These are phyloP conservation scores for Drosophila kurseongensis DNA, from an alignment of 1,140 invertebrate species.

Conservation along the genomic window DNA sequence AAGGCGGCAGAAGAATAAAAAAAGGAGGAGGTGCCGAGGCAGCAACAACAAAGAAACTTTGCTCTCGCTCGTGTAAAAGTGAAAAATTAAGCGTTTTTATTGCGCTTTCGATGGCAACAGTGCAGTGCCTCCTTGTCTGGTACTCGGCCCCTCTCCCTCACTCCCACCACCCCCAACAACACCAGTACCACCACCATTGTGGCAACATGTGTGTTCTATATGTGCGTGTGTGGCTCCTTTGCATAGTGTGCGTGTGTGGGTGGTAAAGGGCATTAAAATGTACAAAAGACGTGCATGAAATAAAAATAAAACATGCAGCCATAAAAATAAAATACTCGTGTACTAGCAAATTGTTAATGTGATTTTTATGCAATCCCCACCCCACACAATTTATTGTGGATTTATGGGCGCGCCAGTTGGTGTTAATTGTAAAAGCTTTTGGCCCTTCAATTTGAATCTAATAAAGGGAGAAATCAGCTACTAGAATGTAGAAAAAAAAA, in stretches of 20 bases:
- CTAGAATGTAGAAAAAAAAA: neutral
- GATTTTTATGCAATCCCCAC: slow-evolving; percentile 77
- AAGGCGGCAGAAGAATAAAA: neutral
- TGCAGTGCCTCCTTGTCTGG: slow-evolving; percentile 39
- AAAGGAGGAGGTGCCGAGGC: neutral
- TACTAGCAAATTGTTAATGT: slow-evolving; percentile 82
- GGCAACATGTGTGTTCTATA: slow-evolving; percentile 73
- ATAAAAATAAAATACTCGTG: slow-evolving; percentile 83
- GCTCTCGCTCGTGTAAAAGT: slow-evolving; percentile 67
- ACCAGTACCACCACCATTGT: slow-evolving; percentile 8
- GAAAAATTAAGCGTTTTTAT: slow-evolving; percentile 83
- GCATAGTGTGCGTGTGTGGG: slow-evolving; percentile 18
- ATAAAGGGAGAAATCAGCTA: slow-evolving; percentile 11
- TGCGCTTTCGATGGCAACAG: slow-evolving; percentile 72
- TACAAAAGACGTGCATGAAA: slow-evolving; percentile 76
- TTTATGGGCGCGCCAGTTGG: slow-evolving; percentile 69
- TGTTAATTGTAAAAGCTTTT: slow-evolving; percentile 68
- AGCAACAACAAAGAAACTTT: slow-evolving; percentile 49
- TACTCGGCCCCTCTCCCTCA: slow-evolving; percentile 14
- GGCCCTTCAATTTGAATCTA: slow-evolving; percentile 17
- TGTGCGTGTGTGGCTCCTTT: slow-evolving; percentile 27
- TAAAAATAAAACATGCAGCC: slow-evolving; percentile 81
- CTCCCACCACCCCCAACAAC: neutral
- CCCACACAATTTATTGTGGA: slow-evolving; percentile 61
- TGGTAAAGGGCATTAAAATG: slow-evolving; percentile 53